Percentiles rank a stretch among this genome's conserved stretches.
These are phyloP conservation scores for Trachemys scripta DNA, from an alignment of 2,113 vertebrate species.

Conservation along the genomic window DNA sequence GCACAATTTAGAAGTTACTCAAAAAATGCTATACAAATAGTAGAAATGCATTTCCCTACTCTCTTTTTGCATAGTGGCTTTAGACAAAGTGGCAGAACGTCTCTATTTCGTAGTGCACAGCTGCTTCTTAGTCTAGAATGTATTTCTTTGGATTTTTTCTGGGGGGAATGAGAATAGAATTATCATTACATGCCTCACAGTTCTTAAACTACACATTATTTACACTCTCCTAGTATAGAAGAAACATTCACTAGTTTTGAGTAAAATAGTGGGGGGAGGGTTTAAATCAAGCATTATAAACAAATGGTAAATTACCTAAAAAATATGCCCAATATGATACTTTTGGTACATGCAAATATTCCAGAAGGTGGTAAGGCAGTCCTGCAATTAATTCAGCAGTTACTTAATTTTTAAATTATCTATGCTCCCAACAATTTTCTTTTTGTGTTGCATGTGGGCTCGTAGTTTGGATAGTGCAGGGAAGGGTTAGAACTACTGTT, in stretches of 20 bases:
- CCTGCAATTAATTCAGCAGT: not conserved
- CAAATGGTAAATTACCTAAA: not conserved
- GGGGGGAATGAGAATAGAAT: slow-evolving; percentile 46
- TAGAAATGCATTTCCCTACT: not conserved
- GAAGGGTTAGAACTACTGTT: slow-evolving; percentile 9
- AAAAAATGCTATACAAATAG: not conserved
- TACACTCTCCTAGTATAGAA: not conserved
- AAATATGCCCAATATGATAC: slow-evolving; percentile 58
- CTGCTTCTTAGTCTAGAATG: slow-evolving; percentile 22
- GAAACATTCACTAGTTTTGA: not conserved
- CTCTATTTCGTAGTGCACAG: slow-evolving; percentile 19
- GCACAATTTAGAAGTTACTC: not conserved
- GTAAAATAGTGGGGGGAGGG: not conserved
- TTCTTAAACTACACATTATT: not conserved
- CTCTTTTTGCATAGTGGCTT: slow-evolving; percentile 32
- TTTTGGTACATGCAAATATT: not conserved
- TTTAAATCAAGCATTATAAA: not conserved
- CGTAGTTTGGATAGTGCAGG: slow-evolving; percentile 26
- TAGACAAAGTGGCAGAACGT: not conserved
- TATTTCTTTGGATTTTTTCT: not conserved
- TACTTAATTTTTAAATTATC: not conserved
- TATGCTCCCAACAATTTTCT: slow-evolving; percentile 4
- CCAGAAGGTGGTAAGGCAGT: not conserved
- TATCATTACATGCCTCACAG: not conserved
- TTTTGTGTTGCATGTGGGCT: slow-evolving; percentile 25